Evolutionary conservation across 1,140 invertebrate species (phyloP).

Genomic region (Anoplophora glabripennis): DNA sequence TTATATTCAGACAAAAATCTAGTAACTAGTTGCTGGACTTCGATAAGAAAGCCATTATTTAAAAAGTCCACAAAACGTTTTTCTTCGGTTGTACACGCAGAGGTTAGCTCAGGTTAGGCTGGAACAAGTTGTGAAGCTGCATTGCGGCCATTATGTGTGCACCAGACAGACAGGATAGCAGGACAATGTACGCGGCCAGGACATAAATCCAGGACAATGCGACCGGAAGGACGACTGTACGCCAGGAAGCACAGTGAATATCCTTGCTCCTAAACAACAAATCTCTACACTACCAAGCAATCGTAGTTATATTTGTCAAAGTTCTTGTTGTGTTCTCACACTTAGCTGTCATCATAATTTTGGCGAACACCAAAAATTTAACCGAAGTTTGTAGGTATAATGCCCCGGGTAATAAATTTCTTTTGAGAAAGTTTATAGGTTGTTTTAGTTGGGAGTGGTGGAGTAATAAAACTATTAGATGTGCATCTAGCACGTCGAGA

Average conservation of each 20-base stretch:
- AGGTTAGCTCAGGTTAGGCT: slow-evolving; percentile 17
- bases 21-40: too few relatives aligned
- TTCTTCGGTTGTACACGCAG: neutral
- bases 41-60: too few relatives aligned
- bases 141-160: slow-evolving; percentile 32
- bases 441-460: too few relatives aligned
- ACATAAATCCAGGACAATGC: slow-evolving; percentile 38
- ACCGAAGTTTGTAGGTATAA: neutral
- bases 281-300: slow-evolving; percentile 6
- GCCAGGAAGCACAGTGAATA: slow-evolving; percentile 35
- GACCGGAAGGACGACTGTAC: slow-evolving; percentile 29
- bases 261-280: slow-evolving; percentile 27
- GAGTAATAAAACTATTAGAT: too few relatives aligned
- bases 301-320: slow-evolving; percentile 16
- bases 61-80: too few relatives aligned
- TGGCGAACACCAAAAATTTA: slow-evolving; percentile 5
- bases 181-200: slow-evolving; percentile 34
- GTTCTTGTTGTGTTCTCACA: slow-evolving; percentile 14
- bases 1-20: too few relatives aligned
- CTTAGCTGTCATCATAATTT: slow-evolving; percentile 6
- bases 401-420: too few relatives aligned
- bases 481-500: too few relatives aligned
- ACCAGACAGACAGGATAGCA: slow-evolving; percentile 29
- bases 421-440: too few relatives aligned
- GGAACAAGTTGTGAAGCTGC: slow-evolving; percentile 26